A percentile compares a stretch with the other conserved stretches of the same genome.
phyloP scores from a whole-genome alignment of 2,888 invertebrate species.

The Lasioglossum zephyrum region DNA sequence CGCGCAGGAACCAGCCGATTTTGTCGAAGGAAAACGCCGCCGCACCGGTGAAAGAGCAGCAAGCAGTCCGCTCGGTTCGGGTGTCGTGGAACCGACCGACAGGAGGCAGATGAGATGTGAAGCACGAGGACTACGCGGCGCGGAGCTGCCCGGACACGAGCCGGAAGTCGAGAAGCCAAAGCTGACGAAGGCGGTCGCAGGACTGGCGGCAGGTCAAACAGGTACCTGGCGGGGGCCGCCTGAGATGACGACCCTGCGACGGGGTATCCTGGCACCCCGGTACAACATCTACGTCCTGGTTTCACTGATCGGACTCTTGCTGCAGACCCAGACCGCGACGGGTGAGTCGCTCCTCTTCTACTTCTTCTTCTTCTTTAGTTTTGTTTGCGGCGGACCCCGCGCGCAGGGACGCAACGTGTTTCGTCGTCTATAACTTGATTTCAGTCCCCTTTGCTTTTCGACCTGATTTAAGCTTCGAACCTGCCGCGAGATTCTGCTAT shows the following conservation, averaged over 20 bases:
- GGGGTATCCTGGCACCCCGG: slow-evolving; percentile 79
- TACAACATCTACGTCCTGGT: slow-evolving; percentile 76
- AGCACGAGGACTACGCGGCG: slow-evolving; percentile 63
- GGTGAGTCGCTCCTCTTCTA: slow-evolving; percentile 70
- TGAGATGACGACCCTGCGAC: slow-evolving; percentile 82
- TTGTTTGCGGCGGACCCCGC: neutral
- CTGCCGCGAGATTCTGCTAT: neutral
- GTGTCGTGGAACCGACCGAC: slow-evolving; percentile 43
- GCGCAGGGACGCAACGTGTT: neutral
- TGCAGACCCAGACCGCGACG: slow-evolving; percentile 76
- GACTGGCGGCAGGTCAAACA: slow-evolving; percentile 71
- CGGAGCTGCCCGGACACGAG: slow-evolving; percentile 58
- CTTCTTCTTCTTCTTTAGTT: neutral
- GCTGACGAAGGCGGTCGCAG: slow-evolving; percentile 56
- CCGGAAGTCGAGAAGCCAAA: slow-evolving; percentile 60
- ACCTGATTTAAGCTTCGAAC: neutral
- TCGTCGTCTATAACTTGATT: neutral
- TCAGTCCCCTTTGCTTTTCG: neutral
- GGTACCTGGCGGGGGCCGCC: slow-evolving; percentile 79
- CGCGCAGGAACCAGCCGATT: neutral
- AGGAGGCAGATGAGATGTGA: slow-evolving; percentile 79
- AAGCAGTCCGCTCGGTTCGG: neutral
- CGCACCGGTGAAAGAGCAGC: neutral
- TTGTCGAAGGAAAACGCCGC: neutral
- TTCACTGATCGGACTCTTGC: slow-evolving; percentile 75